Evolutionary conservation across 2,797 vertebrate genomes (phyloP), one percentile per base, ranked within the genome.

Genomic region (Sebastes miniatus): DNA sequence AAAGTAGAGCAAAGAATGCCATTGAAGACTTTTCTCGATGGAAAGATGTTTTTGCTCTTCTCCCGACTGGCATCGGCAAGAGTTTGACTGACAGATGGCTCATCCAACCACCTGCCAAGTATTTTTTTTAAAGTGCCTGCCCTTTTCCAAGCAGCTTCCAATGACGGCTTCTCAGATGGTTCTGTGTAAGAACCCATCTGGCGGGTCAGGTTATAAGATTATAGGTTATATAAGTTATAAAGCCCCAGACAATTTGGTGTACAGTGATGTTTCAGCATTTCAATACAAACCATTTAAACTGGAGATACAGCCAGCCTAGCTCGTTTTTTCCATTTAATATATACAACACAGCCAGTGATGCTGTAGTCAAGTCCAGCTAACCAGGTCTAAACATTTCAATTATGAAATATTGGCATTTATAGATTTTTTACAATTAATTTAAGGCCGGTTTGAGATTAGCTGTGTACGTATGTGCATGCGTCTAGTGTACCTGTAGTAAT

Each of bases 51-150:
- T 1, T 50, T 20, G 7, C 8, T 50, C 18, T 20, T 50, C 47
- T 50, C 3, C 43, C 16, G 16, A 20, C 47, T 50, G 18, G 18
- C 0, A 0, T 50, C 0, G 18, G 47, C 0, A 50, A 50, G 0
- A 18, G 47, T 50, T 47, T 47, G 43, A 47, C 18, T 50, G 0
- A 20, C 47, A 20, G 47, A 8, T 8, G 47, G 47, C 0, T 50
- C 16, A 8, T 50, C 47, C 47, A 50, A 47, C 8, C 47, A 50
- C 1, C 1, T 50, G 18, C 47, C 47, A 50, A 50, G 47, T 1
- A 50, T 50, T 20, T 50, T 50, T 8, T 50, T 18, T 18, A 7
- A 47, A 47, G 16, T 47, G 16, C 6, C 16, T 47, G 14, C 1
- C 43, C 43, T 47, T 50, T 50, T 20, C 18, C 47, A 50, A 50